Conservation (phyloP, 2,797 vertebrate genomes). For the Hipposideros larvatus region DNA sequence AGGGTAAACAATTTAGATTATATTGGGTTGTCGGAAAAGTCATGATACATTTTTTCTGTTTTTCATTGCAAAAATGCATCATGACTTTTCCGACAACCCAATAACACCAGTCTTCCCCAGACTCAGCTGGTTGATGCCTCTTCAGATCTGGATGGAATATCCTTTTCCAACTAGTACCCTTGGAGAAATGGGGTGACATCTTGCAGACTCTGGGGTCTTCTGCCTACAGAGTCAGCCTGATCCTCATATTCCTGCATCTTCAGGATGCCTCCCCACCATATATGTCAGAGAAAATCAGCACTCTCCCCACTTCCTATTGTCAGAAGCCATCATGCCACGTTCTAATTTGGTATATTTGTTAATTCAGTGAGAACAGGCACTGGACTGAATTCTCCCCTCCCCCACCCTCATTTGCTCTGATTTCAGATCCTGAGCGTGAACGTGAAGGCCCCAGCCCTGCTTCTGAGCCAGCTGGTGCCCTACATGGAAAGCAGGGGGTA, state of each 20-base stretch:
- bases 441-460: conserved; percentile 71
- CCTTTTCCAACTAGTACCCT: background rate
- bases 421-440: conserved; percentile 87
- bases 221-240: background rate
- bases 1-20: background rate
- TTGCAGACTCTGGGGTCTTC: background rate
- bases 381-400: background rate
- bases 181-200: background rate
- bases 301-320: background rate
- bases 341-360: background rate
- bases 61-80: too few species aligned
- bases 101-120: background rate
- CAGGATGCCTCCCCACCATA: background rate
- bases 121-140: background rate
- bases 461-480: conserved; percentile 91
- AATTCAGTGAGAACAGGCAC: background rate
- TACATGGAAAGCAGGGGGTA: conserved; percentile 92
- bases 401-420: background rate
- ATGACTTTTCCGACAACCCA: too few species aligned
- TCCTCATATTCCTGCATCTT: background rate
- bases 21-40: too few species aligned
- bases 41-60: too few species aligned
- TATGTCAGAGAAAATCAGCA: background rate
- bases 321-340: background rate
- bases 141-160: background rate